These are phyloP conservation scores for Heliconius erato DNA, from an alignment of 2,888 invertebrate genomes.

Conservation along the genomic window DNA sequence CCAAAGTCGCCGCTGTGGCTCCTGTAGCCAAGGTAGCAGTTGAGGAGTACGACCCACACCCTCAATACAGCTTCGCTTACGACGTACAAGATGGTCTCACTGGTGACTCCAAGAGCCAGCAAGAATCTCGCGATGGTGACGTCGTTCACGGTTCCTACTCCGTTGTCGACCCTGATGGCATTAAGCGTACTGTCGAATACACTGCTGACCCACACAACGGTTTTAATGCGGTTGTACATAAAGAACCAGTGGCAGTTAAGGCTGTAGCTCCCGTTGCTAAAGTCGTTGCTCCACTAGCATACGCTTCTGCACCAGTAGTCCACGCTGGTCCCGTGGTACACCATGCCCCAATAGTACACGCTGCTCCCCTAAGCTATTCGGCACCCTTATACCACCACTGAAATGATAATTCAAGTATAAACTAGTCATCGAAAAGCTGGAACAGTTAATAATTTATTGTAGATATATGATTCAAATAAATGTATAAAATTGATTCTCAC, in stretches of 20 bases:
- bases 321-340: slow-evolving; percentile 57
- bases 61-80: slow-evolving; percentile 83
- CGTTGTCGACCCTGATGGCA: slow-evolving; percentile 75
- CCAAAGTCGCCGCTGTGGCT: slow-evolving; percentile 59
- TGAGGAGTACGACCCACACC: slow-evolving; percentile 71
- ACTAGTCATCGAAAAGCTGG: slow-evolving; percentile 45
- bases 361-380: slow-evolving; percentile 65
- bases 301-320: slow-evolving; percentile 57
- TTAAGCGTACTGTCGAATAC: slow-evolving; percentile 76
- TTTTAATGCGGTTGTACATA: slow-evolving; percentile 77
- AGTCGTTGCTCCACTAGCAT: slow-evolving; percentile 62
- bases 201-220: slow-evolving; percentile 76
- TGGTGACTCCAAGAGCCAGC: slow-evolving; percentile 76
- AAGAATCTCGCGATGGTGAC: slow-evolving; percentile 74
- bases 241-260: slow-evolving; percentile 68
- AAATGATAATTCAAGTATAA: slow-evolving; percentile 70
- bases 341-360: slow-evolving; percentile 51
- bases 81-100: slow-evolving; percentile 75
- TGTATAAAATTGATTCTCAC: background rate
- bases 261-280: slow-evolving; percentile 61
- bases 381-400: slow-evolving; percentile 88
- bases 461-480: slow-evolving; percentile 26
- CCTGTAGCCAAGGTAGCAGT: slow-evolving; percentile 62
- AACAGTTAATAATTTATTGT: slow-evolving; percentile 45
- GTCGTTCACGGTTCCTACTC: slow-evolving; percentile 78